phyloP scores from a whole-genome alignment of 2,113 vertebrate species.

The Gavialis gangeticus region DNA sequence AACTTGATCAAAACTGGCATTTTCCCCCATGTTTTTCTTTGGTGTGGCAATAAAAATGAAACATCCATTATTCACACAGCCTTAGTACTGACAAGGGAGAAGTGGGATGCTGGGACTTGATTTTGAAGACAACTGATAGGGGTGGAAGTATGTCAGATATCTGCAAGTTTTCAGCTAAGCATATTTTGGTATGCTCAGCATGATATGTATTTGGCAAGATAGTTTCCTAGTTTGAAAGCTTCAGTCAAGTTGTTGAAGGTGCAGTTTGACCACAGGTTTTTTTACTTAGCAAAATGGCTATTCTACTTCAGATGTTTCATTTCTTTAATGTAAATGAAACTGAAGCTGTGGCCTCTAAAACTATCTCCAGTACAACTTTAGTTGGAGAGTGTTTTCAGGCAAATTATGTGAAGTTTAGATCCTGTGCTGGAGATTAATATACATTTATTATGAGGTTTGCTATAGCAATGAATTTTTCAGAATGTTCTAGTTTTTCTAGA shows the following conservation, averaged over 20 bases:
- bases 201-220: background rate
- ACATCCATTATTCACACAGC: background rate
- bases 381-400: background rate
- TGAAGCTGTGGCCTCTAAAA: background rate
- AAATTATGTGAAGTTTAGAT: background rate
- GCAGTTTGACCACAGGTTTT: background rate
- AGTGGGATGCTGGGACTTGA: background rate
- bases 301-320: background rate
- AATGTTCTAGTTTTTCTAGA: background rate
- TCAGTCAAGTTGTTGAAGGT: background rate
- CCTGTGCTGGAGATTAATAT: background rate
- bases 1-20: background rate
- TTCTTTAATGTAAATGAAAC: background rate
- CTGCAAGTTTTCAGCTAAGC: fast-evolving
- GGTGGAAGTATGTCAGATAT: background rate
- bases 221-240: background rate
- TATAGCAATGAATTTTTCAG: background rate
- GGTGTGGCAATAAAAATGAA: fast-evolving
- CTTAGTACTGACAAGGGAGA: background rate
- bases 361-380: background rate
- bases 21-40: fast-evolving
- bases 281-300: background rate
- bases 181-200: background rate
- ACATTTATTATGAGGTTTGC: background rate
- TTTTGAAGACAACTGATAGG: fast-evolving